A percentile compares a stretch with the other conserved stretches of the same genome.
These are phyloP conservation scores for Leucopternis melanops DNA, from an alignment of 2,113 vertebrate species.

Conservation along the genomic window DNA sequence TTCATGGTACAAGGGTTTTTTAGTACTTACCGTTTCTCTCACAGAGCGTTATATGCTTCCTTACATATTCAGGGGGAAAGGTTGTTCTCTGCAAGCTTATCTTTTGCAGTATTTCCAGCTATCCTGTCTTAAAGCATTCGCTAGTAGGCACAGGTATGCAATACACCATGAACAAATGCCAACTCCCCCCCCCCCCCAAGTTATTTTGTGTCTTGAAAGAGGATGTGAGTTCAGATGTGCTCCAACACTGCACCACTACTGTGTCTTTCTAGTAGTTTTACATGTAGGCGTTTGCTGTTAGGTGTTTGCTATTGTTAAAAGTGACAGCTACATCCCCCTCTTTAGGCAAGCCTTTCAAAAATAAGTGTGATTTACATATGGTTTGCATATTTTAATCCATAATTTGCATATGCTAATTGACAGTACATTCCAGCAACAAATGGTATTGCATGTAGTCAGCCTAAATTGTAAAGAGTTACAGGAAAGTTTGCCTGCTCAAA, in stretches of 20 bases:
- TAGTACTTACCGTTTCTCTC: neutral
- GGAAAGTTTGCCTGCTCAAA: neutral
- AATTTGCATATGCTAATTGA: slow-evolving; percentile 48
- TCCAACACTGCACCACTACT: neutral
- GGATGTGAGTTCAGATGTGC: neutral
- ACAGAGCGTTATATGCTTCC: neutral
- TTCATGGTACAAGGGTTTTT: neutral
- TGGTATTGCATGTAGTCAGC: neutral
- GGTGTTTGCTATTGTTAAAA: slow-evolving; percentile 61
- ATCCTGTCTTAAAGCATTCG: neutral
- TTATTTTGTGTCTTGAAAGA: neutral
- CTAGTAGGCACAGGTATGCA: neutral
- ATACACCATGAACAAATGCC: neutral
- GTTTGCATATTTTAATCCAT: slow-evolving; percentile 3
- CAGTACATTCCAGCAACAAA: neutral
- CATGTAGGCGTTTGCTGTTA: slow-evolving; percentile 48
- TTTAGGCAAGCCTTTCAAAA: slow-evolving; percentile 44
- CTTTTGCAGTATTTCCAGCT: neutral
- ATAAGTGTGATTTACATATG: slow-evolving; percentile 20
- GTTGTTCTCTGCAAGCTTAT: neutral
- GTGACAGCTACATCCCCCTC: slow-evolving; percentile 52
- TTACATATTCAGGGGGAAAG: neutral
- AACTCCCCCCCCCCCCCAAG: neutral
- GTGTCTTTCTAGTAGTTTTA: slow-evolving; percentile 10
- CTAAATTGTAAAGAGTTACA: neutral